Evolutionary conservation across 2,888 invertebrate species (phyloP).

Genomic region (Panzeria rudis): DNA sequence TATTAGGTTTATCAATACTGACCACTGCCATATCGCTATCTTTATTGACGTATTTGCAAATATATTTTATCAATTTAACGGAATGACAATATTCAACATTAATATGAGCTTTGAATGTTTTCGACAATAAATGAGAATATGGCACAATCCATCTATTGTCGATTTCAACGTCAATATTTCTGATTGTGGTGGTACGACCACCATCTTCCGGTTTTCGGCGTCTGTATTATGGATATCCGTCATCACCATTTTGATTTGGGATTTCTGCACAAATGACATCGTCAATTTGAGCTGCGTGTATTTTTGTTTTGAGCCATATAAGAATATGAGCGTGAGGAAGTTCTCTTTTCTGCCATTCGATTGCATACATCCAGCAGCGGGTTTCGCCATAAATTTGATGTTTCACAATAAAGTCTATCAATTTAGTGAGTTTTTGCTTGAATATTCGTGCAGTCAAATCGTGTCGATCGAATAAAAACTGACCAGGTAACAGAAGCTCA

Average conservation of each 20-base stretch:
- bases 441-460: not conserved
- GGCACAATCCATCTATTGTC: too few species aligned
- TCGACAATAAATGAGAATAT: too few species aligned
- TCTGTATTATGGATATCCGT: not conserved
- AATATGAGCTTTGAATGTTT: too few species aligned
- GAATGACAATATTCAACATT: too few species aligned
- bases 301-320: not conserved
- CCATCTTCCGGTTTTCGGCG: too few species aligned
- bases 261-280: conserved; percentile 55
- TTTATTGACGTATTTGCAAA: conserved; percentile 83
- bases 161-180: too few species aligned
- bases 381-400: too few species aligned
- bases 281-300: conserved; percentile 71
- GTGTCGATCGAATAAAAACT: not conserved
- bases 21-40: conserved; percentile 79
- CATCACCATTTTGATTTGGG: not conserved
- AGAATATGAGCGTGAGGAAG: too few species aligned
- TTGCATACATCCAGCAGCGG: not conserved
- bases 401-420: too few species aligned
- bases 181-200: too few species aligned
- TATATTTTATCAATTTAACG: conserved; percentile 50
- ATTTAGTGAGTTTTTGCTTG: conserved; percentile 67
- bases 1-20: conserved; percentile 35
- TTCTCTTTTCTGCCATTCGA: too few species aligned
- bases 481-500: too few species aligned